Percentiles rank a stretch among this genome's conserved stretches.
phyloP scores from a whole-genome alignment of 2,888 invertebrate species.

The Polylopha cassiicola region DNA sequence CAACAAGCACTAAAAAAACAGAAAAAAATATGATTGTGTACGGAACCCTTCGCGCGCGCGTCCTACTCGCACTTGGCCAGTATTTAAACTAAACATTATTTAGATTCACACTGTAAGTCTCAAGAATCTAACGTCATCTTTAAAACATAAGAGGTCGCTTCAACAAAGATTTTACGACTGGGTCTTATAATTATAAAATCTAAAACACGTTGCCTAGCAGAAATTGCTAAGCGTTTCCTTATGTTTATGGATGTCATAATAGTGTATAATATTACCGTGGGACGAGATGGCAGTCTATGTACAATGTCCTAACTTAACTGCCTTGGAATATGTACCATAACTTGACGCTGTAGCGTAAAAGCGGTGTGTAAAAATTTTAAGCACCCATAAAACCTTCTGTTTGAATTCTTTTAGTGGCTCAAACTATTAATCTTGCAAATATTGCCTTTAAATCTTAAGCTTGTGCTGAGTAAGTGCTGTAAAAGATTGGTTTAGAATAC shows the following conservation, averaged over 20 bases:
- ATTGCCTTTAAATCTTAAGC: conserved; percentile 11
- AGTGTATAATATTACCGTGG: conserved; percentile 8
- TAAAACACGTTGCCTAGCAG: too few relatives aligned
- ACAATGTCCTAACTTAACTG: conserved; percentile 3
- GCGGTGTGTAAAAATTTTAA: conserved; percentile 6
- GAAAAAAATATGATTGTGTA: too few relatives aligned
- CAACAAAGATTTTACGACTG: too few relatives aligned
- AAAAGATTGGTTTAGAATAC: conserved; percentile 1
- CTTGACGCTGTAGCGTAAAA: not conserved
- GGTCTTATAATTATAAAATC: too few relatives aligned
- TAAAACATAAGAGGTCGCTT: too few relatives aligned
- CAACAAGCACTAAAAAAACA: too few relatives aligned
- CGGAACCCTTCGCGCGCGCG: too few relatives aligned
- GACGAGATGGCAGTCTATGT: conserved; percentile 3
- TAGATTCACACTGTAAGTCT: too few relatives aligned
- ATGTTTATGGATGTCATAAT: conserved; percentile 8
- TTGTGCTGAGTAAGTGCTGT: conserved; percentile 6
- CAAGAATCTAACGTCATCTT: too few relatives aligned
- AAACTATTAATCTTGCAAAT: conserved; percentile 9
- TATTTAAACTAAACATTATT: too few relatives aligned
- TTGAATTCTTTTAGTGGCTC: not conserved
- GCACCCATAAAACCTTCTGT: conserved; percentile 3
- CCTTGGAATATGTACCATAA: not conserved
- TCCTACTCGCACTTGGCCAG: too few relatives aligned
- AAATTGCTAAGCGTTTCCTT: conserved; percentile 9